Base-by-base conservation (phyloP, 2,797 vertebrate genomes). In the Chromis chromis region DNA sequence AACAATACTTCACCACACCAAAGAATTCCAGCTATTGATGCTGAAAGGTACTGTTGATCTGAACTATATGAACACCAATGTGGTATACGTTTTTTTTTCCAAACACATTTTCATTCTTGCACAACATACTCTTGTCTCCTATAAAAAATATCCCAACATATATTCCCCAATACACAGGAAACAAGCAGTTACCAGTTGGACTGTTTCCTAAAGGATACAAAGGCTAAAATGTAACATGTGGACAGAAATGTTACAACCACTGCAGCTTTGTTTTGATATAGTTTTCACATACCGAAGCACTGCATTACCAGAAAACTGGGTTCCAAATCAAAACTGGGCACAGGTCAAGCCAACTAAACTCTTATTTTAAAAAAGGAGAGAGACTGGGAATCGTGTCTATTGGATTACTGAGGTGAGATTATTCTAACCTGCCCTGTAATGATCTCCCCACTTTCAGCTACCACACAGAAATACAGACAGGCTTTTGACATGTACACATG, bases 11-110 rank as follows among this genome's bases (percentile, higher is more conserved):
- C 46, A 86, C 83, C 86, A 89, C 82, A 89, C 67, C 54, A 83
- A 82, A 67, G 33, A 57, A 52, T 82, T 85, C 73, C 88, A 84
- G 88, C 82, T 78, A 62, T 79, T 83, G 78, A 79, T 70, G 88
- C 82, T 84, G 85, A 87, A 88, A 78, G 63, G 53, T 84, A 85
- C 76, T 75, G 83, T 72, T 88, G 78, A 84, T 88, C 76, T 78
- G 76, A 84, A 81, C 86, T 89, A 85, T 88, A 88, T 80, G 85
- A 92, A 92, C 90, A 93, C 90, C 90, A 90, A 91, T 88, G 87
- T 92, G 88, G 88, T 89, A 87, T 91, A 90, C 81, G 19, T 76
- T 74, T 69, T 77, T 68, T 70, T 80, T 72, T 70, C 70, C 56
- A 78, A 77, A 88, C 76, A 89, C 66, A 74, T 39, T 83, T 80